Evolutionary conservation across 2,888 invertebrate genomes (phyloP).

Genomic region (Agrotis clavis): DNA sequence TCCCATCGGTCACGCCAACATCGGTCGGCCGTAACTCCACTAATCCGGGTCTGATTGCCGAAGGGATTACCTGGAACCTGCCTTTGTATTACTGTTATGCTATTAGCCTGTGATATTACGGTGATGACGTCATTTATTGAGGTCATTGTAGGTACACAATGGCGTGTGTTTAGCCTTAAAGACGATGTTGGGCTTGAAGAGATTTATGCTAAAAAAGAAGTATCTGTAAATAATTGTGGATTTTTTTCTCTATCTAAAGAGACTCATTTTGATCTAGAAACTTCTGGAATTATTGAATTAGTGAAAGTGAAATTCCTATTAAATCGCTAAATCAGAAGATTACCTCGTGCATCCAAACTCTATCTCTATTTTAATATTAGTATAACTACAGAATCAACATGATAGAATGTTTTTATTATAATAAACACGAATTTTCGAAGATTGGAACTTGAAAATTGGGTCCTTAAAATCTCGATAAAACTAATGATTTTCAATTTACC

Average conservation of each 20-base stretch:
- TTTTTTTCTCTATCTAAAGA: no score
- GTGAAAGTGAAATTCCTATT: no score
- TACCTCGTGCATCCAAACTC: no score
- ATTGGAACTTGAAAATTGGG: background rate
- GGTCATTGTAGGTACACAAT: slow-evolving; percentile 54
- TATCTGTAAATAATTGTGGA: background rate
- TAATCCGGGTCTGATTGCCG: slow-evolving; percentile 65
- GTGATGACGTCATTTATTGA: slow-evolving; percentile 56
- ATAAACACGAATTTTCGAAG: background rate
- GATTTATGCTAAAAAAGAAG: slow-evolving; percentile 16
- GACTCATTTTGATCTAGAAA: background rate
- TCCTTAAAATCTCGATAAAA: background rate
- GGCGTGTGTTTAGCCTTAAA: slow-evolving; percentile 34
- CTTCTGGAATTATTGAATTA: no score
- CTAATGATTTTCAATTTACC: background rate
- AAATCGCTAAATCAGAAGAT: no score
- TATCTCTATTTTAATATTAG: no score
- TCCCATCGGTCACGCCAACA: slow-evolving; percentile 37
- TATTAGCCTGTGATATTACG: slow-evolving; percentile 56
- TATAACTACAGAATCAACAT: no score
- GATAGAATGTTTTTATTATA: background rate
- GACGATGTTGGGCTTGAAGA: slow-evolving; percentile 28
- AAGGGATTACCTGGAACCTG: slow-evolving; percentile 59
- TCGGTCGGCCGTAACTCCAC: slow-evolving; percentile 31
- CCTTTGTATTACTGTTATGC: slow-evolving; percentile 64